Evolutionary conservation across 2,113 vertebrate genomes (phyloP).

Genomic region (Cynoglossus semilaevis): DNA sequence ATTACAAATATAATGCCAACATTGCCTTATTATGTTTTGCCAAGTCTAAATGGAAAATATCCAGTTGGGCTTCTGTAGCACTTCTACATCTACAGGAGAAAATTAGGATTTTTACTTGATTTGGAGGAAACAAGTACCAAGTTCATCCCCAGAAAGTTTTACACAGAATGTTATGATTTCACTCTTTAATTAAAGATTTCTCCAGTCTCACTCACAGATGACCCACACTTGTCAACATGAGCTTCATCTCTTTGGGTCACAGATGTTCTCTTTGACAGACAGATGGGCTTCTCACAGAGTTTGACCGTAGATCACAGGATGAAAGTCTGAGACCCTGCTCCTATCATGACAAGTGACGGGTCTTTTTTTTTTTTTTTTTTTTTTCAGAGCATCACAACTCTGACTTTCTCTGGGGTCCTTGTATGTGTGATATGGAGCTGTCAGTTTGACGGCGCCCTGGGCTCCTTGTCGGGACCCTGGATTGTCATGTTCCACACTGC

Average conservation of each 20-base stretch:
- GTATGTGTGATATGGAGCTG: conserved; percentile 41
- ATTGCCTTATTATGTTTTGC: too few species aligned
- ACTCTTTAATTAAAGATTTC: too few species aligned
- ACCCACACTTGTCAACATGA: conserved; percentile 31
- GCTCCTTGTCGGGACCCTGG: conserved; percentile 26
- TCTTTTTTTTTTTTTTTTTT: conserved; percentile 17
- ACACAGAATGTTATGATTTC: too few species aligned
- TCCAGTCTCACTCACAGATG: conserved; percentile 30
- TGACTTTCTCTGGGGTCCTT: conserved; percentile 30
- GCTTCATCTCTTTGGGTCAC: conserved; percentile 14
- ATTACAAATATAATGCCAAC: too few species aligned
- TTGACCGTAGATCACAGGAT: conserved; percentile 21
- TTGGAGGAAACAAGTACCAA: too few species aligned
- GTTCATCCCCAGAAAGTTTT: too few species aligned
- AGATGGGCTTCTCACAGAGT: conserved; percentile 4
- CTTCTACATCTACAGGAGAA: too few species aligned
- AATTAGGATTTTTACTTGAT: too few species aligned
- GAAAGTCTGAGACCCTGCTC: conserved; percentile 32
- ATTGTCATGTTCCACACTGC: conserved; percentile 43
- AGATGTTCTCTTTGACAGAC: conserved; percentile 32
- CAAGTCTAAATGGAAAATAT: too few species aligned
- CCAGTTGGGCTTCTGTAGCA: too few species aligned
- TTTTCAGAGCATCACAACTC: conserved; percentile 37
- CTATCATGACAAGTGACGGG: conserved; percentile 57
- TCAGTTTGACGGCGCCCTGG: conserved; percentile 57